A percentile compares a stretch with the other conserved stretches of the same genome.
These are phyloP conservation scores for Hyles vespertilio DNA, from an alignment of 1,140 invertebrate species.

Conservation along the genomic window DNA sequence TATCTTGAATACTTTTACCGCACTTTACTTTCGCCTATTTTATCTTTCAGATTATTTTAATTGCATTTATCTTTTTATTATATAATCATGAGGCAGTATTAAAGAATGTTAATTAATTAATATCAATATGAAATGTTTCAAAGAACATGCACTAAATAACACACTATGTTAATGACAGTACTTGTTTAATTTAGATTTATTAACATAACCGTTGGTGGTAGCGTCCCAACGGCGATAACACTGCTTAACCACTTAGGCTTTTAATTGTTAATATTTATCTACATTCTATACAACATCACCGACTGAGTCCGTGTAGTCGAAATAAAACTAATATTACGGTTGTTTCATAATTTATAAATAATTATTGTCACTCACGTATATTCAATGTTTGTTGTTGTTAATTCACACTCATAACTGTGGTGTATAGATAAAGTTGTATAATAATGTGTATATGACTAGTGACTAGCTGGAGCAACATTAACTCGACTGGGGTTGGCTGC, in stretches of 20 bases:
- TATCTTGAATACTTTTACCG: constrained; percentile 41
- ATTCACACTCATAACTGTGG: not conserved
- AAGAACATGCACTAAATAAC: constrained; percentile 62
- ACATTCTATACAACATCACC: constrained; percentile 10
- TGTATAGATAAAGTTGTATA: constrained; percentile 4
- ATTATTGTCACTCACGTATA: constrained; percentile 5
- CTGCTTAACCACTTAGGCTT: constrained; percentile 54
- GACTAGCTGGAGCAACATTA: too few relatives aligned
- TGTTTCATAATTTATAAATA: constrained; percentile 4
- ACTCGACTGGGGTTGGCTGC: too few relatives aligned
- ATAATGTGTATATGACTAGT: not conserved
- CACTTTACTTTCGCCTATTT: constrained; percentile 63
- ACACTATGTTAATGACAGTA: constrained; percentile 44
- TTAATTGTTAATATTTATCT: constrained; percentile 23
- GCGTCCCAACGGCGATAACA: constrained; percentile 63
- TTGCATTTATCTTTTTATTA: constrained; percentile 49
- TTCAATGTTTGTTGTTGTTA: constrained; percentile 4
- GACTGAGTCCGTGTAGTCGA: constrained; percentile 16
- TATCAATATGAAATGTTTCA: constrained; percentile 49
- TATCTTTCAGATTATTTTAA: constrained; percentile 48
- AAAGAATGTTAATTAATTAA: constrained; percentile 43
- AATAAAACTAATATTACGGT: constrained; percentile 32
- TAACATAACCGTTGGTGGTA: constrained; percentile 57
- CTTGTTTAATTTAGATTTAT: constrained; percentile 49
- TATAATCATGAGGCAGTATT: constrained; percentile 45